These are phyloP conservation scores for Turritopsis dohrnii DNA, from an alignment of 30 jellyfish, hydroid and myxozoan species.

Conservation along the genomic window DNA sequence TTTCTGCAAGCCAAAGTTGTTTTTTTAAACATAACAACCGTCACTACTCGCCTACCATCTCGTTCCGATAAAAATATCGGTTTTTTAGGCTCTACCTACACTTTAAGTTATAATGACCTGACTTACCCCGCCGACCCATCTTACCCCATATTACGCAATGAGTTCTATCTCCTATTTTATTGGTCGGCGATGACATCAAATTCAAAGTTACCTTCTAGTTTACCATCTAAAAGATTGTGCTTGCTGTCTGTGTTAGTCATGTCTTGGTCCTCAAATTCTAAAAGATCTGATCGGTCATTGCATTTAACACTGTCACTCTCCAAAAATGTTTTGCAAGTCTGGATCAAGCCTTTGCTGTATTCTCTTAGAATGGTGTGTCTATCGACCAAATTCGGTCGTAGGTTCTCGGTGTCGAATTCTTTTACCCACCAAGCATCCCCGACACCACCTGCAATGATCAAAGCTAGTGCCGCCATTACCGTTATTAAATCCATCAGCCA, in stretches of 20 bases:
- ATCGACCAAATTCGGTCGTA: not conserved
- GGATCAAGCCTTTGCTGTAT: not conserved
- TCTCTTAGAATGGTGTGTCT: not conserved
- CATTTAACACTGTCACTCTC: not conserved
- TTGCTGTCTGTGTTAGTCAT: not conserved
- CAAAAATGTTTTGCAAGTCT: not conserved
- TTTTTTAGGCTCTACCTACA: too few species aligned
- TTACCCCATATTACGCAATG: too few species aligned
- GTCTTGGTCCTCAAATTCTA: not conserved
- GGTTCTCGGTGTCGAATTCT: not conserved
- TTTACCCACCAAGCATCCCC: slow-evolving; percentile 7
- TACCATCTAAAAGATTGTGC: not conserved
- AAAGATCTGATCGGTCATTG: not conserved
- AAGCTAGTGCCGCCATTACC: not conserved
- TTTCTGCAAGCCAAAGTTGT: too few species aligned
- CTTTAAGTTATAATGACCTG: too few species aligned
- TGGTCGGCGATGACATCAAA: too few species aligned
- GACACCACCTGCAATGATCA: not conserved
- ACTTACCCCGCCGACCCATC: too few species aligned
- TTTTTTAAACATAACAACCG: too few species aligned
- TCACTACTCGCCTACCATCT: too few species aligned
- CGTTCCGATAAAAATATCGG: too few species aligned
- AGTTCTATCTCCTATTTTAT: too few species aligned
- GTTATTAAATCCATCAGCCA: not conserved
- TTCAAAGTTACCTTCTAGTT: not conserved